Percentiles rank a stretch among this genome's conserved stretches.
Conservation (phyloP, 2,113 vertebrate genomes). For the Antechinus stuartii region DNA sequence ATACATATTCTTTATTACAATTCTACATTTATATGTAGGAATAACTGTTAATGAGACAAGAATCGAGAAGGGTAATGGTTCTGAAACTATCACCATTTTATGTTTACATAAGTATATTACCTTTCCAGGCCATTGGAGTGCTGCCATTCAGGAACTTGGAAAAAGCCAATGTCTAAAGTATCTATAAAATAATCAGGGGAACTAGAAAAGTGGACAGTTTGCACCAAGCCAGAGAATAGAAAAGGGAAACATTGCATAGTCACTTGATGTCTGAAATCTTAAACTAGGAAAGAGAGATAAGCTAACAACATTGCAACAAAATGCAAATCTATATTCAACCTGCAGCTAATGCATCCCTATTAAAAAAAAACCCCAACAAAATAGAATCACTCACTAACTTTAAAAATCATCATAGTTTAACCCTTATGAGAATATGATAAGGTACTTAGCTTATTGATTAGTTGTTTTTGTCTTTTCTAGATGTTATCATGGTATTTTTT, state of each 20-base stretch:
- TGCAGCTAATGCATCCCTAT: background rate
- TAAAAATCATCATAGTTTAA: background rate
- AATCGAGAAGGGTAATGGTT: background rate
- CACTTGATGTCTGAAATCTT: background rate
- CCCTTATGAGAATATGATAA: background rate
- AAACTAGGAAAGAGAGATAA: slow-evolving; percentile 23
- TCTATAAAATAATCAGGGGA: slow-evolving; percentile 29
- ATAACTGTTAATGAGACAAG: background rate
- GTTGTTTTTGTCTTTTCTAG: background rate
- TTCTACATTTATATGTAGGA: background rate
- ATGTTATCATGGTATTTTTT: background rate
- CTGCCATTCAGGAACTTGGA: background rate
- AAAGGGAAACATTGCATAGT: background rate
- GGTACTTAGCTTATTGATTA: background rate
- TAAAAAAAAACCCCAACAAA: slow-evolving; percentile 45
- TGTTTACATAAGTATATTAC: background rate
- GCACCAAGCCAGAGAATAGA: background rate
- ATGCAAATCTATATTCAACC: slow-evolving; percentile 1
- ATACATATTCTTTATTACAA: background rate
- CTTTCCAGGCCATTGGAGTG: background rate
- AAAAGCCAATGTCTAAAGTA: slow-evolving; percentile 40
- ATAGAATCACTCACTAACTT: background rate
- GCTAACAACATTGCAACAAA: background rate
- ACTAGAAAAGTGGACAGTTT: slow-evolving; percentile 12
- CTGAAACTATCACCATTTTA: background rate